Evolutionary conservation across 2,888 invertebrate species (phyloP), one percentile per base, ranked within the genome.

Genomic region (Drosophila cognata): DNA sequence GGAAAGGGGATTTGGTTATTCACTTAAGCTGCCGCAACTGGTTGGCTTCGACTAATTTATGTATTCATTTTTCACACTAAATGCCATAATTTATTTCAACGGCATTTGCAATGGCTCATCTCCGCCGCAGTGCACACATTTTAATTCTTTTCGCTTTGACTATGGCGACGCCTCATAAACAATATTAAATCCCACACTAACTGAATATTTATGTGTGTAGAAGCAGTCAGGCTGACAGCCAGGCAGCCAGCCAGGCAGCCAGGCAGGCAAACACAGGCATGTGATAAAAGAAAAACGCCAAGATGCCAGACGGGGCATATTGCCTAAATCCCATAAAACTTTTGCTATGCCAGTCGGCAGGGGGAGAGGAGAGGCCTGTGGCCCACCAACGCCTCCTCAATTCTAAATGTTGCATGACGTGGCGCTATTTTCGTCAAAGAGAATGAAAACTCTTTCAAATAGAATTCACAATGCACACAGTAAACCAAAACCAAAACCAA

Each of bases 151-250:
- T 73, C 80, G 85, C 77, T 88, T 85, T 77, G 82, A 86, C 87
- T 89, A 56, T 68, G 58, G 87, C 87, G 81, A 84, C 82, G 84
- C 83, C 84, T 70, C 84, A 89, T 89, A 89, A 84, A 89, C 89
- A 89, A 89, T 89, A 88, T 79, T 82, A 84, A 89, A 85, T 89
- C 80, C 73, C 65, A 55, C 63, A 67, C 66, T 51, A 63, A 46
- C 50, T 51, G 63, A 48, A 53, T 77, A 77, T 77, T 67, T 77
- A 64, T 70, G 69, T 69, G 35, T 66, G 62, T 66, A 35, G 56
- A 55, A 68, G 70, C 36, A 46, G 67, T n/a, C 50, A 58, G 62
- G 61, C 51, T n/a, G 11, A 2, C 57, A 56, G 28, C 43, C 72
- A 25, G 11, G 3, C 57, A 56, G 28, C 31, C 72, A 46, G 46